Percentiles rank a stretch among this genome's conserved stretches.
Conservation (phyloP, 2,888 invertebrate species). For the Thymelicus lineola region DNA sequence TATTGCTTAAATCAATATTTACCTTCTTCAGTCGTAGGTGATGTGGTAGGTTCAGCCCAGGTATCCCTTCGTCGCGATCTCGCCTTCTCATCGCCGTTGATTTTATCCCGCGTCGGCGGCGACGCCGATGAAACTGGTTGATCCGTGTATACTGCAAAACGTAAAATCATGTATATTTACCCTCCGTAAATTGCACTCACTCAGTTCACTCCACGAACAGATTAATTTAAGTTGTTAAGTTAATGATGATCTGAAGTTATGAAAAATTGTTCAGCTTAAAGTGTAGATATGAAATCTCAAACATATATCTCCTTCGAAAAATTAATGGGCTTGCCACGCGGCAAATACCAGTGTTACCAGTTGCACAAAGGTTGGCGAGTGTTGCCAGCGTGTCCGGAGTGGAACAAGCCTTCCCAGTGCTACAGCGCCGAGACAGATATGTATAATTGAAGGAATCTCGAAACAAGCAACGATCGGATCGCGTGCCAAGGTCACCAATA, state of each 20-base stretch:
- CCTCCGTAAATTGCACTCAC: neutral
- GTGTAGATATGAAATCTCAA: constrained; percentile 29
- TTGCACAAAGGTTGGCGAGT: constrained; percentile 41
- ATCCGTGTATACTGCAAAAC: constrained; percentile 84
- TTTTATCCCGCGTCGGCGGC: constrained; percentile 92
- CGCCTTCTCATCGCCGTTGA: constrained; percentile 90
- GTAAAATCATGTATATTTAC: neutral
- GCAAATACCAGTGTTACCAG: constrained; percentile 37
- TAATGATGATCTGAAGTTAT: constrained; percentile 25
- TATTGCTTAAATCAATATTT: constrained; percentile 9
- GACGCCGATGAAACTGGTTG: constrained; percentile 91
- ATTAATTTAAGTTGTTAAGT: constrained; percentile 22
- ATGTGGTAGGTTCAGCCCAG: constrained; percentile 71
- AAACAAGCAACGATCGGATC: constrained; percentile 55
- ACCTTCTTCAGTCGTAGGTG: constrained; percentile 68
- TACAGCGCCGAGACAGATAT: constrained; percentile 39
- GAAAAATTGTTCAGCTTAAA: constrained; percentile 29
- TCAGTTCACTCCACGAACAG: neutral
- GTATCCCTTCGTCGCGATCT: constrained; percentile 82
- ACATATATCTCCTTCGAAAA: constrained; percentile 27
- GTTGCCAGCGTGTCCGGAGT: constrained; percentile 4
- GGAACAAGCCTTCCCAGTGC: constrained; percentile 29
- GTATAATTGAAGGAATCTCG: constrained; percentile 54
- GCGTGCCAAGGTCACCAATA: constrained; percentile 66
- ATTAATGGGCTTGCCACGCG: constrained; percentile 29